These are phyloP conservation scores for Coelinius sp. DNA, from an alignment of 2,888 invertebrate species.

Conservation along the genomic window DNA sequence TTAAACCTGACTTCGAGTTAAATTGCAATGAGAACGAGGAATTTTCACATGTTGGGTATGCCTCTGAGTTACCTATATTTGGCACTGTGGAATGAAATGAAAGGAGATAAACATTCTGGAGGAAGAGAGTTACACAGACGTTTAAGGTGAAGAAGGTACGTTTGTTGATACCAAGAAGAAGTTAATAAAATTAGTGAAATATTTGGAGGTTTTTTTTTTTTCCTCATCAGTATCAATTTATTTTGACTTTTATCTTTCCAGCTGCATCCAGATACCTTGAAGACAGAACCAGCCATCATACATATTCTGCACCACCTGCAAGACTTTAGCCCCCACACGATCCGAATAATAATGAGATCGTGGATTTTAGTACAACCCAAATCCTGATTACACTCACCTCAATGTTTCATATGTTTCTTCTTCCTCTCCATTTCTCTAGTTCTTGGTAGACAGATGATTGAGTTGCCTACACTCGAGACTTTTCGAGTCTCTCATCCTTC, in stretches of 20 bases:
- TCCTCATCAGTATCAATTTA: not conserved
- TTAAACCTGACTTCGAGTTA: slow-evolving; percentile 3
- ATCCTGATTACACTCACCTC: slow-evolving; percentile 9
- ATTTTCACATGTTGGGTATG: slow-evolving; percentile 8
- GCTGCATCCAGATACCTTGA: not conserved
- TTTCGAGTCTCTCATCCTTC: not conserved
- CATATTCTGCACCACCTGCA: not conserved
- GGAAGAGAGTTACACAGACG: not conserved
- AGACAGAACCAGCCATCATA: slow-evolving; percentile 1
- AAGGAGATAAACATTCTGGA: not conserved
- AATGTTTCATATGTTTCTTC: not conserved
- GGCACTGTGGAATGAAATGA: slow-evolving; percentile 11
- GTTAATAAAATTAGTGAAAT: not conserved
- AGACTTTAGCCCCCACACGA: not conserved
- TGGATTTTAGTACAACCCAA: not conserved
- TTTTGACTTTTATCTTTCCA: not conserved
- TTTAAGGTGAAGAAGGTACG: not conserved
- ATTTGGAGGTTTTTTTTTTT: not conserved
- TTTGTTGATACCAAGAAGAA: not conserved
- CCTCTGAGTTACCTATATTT: slow-evolving; percentile 14
- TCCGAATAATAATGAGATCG: slow-evolving; percentile 13
- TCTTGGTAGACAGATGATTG: slow-evolving; percentile 21
- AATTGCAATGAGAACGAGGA: slow-evolving; percentile 41
- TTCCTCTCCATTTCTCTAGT: not conserved
- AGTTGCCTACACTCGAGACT: slow-evolving; percentile 20